Evolutionary conservation across 1,140 invertebrate genomes (phyloP), one percentile per base, ranked within the genome.

Genomic region (Polypedilum pembai): DNA sequence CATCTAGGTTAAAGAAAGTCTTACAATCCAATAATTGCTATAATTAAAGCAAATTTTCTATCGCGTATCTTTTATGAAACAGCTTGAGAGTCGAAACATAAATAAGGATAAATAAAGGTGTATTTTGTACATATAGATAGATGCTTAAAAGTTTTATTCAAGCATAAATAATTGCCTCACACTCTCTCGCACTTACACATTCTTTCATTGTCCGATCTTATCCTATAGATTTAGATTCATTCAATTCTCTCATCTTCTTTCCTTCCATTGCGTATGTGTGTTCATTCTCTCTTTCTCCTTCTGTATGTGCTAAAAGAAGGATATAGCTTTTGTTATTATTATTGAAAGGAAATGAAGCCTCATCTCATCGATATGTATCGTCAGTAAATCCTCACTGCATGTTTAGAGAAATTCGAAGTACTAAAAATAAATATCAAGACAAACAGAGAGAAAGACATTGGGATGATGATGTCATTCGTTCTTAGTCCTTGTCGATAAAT

Each of bases 281-380:
- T 56, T 56, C 45, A 56, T 56, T 56, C 45, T 56, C 41, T 45
- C n/a, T 56, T 56, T 56, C 12, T 56, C 15, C 45, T 12, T 56
- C 4, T 56, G 5, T 33, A 33, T 56, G 45, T 56, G 45, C 45
- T n/a, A 56, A 56, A 56, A n/a, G 45, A 69, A 18, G 4, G 20
- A 69, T 20, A 69, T 69, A 10, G 17, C 20, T 69, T 69, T 69
- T 69, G 65, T 18, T 69, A 69, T 69, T 56, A 56, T 56, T 69
- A 69, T 69, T 69, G 65, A 69, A 20, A 69, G 65, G 65, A 69
- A 69, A 69, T 69, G 65, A 69, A 69, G 65, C 17, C 17, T 69
- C 18, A 8, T 20, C 18, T 69, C 17, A 69, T 69, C 65, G 65
- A 69, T 69, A 69, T 69, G 17, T 69, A 20, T 56, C 45, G 45